A percentile compares a stretch with the other conserved stretches of the same genome.
These are phyloP conservation scores for Eptatretus atami DNA, from an alignment of 2,797 vertebrate species.

Conservation along the genomic window DNA sequence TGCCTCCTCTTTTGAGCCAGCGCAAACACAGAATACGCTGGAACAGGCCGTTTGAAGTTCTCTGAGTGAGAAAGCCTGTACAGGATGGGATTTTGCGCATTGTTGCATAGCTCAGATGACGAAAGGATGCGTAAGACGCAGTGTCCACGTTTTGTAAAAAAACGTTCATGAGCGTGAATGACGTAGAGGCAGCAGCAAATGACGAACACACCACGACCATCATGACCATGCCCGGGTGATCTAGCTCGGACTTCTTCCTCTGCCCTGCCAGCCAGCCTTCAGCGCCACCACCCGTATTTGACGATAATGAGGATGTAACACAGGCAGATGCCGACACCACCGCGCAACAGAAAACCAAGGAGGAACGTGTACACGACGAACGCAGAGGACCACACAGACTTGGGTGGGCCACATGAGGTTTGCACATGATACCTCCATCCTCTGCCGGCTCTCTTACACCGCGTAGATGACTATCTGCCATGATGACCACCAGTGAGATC, in stretches of 20 bases:
- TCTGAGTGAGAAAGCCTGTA: slow-evolving; percentile 26
- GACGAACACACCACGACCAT: slow-evolving; percentile 21
- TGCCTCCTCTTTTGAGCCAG: slow-evolving; percentile 20
- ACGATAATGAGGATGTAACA: slow-evolving; percentile 25
- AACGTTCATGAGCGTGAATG: slow-evolving; percentile 20
- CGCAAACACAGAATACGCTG: slow-evolving; percentile 26
- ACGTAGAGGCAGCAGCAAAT: slow-evolving; percentile 28
- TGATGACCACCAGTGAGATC: slow-evolving; percentile 1
- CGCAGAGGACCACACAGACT: slow-evolving; percentile 18
- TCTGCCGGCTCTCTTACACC: slow-evolving; percentile 17
- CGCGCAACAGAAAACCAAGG: slow-evolving; percentile 20
- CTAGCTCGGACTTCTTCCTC: slow-evolving; percentile 20
- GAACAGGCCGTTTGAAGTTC: slow-evolving; percentile 23
- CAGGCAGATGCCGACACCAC: slow-evolving; percentile 20
- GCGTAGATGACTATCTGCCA: slow-evolving; percentile 13
- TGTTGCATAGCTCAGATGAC: slow-evolving; percentile 27
- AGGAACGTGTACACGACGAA: slow-evolving; percentile 26
- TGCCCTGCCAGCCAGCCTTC: slow-evolving; percentile 24
- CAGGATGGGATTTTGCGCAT: slow-evolving; percentile 23
- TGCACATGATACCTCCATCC: slow-evolving; percentile 21
- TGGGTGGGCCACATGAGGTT: slow-evolving; percentile 22
- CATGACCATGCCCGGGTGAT: slow-evolving; percentile 25
- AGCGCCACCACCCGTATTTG: slow-evolving; percentile 22
- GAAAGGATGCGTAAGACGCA: slow-evolving; percentile 22
- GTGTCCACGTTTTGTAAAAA: slow-evolving; percentile 19